A percentile compares a stretch with the other conserved stretches of the same genome.
Conservation (phyloP, 2,888 invertebrate species). For the Melanostoma mellinum region DNA sequence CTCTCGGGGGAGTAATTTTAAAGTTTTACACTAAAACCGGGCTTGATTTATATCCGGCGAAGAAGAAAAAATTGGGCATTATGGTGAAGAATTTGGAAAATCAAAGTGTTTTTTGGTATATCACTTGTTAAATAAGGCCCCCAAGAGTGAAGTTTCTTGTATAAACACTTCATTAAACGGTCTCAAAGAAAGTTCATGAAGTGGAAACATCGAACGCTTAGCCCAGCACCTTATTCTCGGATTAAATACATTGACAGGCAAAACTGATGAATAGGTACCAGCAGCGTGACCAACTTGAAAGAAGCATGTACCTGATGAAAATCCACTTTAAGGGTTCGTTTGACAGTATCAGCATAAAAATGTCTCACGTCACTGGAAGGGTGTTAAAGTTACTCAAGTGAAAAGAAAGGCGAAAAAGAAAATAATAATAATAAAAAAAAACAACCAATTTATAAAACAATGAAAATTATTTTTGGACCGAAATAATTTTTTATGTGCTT, state of each 20-base stretch:
- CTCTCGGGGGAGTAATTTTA: slow-evolving; percentile 28
- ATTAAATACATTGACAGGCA: slow-evolving; percentile 6
- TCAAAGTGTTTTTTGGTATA: slow-evolving; percentile 6
- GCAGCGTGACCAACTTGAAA: slow-evolving; percentile 15
- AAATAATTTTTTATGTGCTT: too few species aligned
- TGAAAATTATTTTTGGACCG: too few species aligned
- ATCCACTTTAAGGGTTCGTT: background rate
- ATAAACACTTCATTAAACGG: slow-evolving; percentile 40
- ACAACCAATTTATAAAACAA: too few species aligned
- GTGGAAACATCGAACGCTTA: slow-evolving; percentile 31
- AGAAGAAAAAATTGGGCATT: background rate
- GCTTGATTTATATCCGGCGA: slow-evolving; percentile 16
- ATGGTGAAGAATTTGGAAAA: slow-evolving; percentile 19
- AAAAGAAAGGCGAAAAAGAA: background rate
- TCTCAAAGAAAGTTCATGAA: slow-evolving; percentile 30
- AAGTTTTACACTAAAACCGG: slow-evolving; percentile 11
- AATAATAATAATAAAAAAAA: background rate
- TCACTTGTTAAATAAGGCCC: slow-evolving; percentile 10
- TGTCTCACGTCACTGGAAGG: background rate
- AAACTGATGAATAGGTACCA: background rate
- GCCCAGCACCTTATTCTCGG: slow-evolving; percentile 1
- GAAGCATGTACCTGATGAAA: background rate
- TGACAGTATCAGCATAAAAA: slow-evolving; percentile 16
- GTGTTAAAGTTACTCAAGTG: slow-evolving; percentile 8
- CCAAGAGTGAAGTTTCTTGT: slow-evolving; percentile 24